Evolutionary conservation across 2,797 vertebrate species (phyloP).

Genomic region (Onychomys leucogaster): DNA sequence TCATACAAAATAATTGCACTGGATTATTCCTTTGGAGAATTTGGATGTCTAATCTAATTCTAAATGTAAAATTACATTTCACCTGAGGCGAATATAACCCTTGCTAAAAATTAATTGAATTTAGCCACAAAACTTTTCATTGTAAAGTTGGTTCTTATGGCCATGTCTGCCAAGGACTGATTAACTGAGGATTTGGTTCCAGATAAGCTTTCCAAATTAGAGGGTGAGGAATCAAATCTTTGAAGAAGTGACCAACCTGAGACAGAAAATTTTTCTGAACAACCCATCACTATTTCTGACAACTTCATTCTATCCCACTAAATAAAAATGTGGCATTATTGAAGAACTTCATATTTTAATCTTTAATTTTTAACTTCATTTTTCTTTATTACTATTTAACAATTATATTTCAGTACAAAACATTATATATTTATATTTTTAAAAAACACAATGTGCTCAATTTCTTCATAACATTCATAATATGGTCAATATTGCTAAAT

Average conservation of each 20-base stretch:
- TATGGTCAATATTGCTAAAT: constrained; percentile 48
- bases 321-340: constrained; percentile 45
- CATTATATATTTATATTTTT: constrained; percentile 33
- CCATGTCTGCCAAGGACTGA: constrained; percentile 40
- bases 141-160: constrained; percentile 32
- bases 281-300: constrained; percentile 1
- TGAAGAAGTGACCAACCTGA: constrained; percentile 21
- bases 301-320: constrained; percentile 2
- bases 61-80: constrained; percentile 60
- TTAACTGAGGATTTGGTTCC: constrained; percentile 34
- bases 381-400: constrained; percentile 42
- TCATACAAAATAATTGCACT: constrained; percentile 60
- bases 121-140: constrained; percentile 61
- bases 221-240: neutral
- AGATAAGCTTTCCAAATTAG: constrained; percentile 39
- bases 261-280: constrained; percentile 29
- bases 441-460: constrained; percentile 33
- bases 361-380: constrained; percentile 44
- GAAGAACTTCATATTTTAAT: constrained; percentile 1
- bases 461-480: neutral
- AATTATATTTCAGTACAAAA: neutral
- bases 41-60: constrained; percentile 42
- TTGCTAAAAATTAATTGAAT: constrained; percentile 66
- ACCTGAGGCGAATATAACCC: constrained; percentile 11
- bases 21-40: constrained; percentile 58